Evolutionary conservation across 2,888 invertebrate species (phyloP).

Genomic region (Heliconius ismenius): DNA sequence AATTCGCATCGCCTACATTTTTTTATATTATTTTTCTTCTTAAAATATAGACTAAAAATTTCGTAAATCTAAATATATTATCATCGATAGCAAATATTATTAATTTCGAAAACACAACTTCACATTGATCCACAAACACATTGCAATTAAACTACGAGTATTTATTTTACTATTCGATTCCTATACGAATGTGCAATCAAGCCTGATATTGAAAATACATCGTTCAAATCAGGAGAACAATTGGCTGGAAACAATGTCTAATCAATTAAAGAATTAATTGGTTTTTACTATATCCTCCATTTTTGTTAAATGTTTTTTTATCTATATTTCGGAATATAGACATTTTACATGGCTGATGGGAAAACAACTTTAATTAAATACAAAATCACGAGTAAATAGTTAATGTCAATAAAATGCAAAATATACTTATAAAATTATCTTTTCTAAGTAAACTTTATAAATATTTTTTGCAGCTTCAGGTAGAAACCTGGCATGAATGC

Average conservation of each 20-base stretch:
- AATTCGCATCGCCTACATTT: neutral
- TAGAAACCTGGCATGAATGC: neutral
- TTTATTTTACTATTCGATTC: neutral
- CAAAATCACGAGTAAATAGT: no score
- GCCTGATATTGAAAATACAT: conserved; percentile 25
- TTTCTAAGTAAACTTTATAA: no score
- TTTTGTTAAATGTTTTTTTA: conserved; percentile 7
- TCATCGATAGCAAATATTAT: no score
- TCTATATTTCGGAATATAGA: neutral
- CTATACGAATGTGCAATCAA: conserved; percentile 24
- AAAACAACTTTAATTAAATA: neutral
- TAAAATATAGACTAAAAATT: no score
- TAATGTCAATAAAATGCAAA: no score
- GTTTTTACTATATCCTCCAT: conserved; percentile 2
- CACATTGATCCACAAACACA: neutral
- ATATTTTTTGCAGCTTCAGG: no score
- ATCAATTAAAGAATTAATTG: conserved; percentile 13
- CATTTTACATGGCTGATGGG: neutral
- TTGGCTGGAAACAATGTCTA: conserved; percentile 20
- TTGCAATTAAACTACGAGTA: neutral
- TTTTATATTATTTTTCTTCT: no score
- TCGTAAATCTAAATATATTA: no score
- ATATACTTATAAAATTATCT: no score
- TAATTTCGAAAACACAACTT: neutral
- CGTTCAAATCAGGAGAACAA: conserved; percentile 20